phyloP scores from a whole-genome alignment of 1,140 invertebrate genomes.

The Trichonephila clavipes region DNA sequence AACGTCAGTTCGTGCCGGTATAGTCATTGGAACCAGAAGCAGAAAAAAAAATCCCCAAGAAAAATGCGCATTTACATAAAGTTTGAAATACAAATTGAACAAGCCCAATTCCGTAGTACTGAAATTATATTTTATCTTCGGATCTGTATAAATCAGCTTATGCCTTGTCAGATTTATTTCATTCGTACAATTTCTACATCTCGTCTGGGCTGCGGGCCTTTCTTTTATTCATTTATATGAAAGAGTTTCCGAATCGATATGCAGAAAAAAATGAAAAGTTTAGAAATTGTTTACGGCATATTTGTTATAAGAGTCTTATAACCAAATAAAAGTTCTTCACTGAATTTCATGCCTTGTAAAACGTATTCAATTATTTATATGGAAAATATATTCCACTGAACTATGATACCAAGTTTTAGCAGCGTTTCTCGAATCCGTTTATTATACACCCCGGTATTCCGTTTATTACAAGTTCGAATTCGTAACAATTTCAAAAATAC shows the following conservation, averaged over 20 bases:
- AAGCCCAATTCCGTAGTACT: background rate
- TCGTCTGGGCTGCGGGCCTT: background rate
- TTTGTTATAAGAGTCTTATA: background rate
- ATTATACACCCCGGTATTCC: too few relatives aligned
- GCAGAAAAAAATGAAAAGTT: background rate
- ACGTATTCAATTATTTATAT: background rate
- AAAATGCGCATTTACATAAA: constrained; percentile 59
- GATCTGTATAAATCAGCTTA: constrained; percentile 41
- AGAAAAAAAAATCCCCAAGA: constrained; percentile 12
- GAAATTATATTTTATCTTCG: constrained; percentile 45
- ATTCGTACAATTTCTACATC: constrained; percentile 18
- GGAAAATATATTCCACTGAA: background rate
- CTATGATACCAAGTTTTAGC: too few relatives aligned
- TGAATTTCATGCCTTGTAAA: background rate
- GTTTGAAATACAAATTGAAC: constrained; percentile 37
- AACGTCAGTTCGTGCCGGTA: constrained; percentile 18
- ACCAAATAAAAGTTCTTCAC: background rate
- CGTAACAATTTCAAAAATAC: too few relatives aligned
- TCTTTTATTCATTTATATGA: background rate
- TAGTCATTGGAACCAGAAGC: constrained; percentile 22
- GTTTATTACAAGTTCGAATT: too few relatives aligned
- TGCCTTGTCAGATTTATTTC: constrained; percentile 27
- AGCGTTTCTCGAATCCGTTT: too few relatives aligned
- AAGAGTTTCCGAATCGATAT: background rate
- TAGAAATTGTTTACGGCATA: background rate